Conservation (phyloP, 2,113 vertebrate genomes). For the Peromyscus polionotus region DNA sequence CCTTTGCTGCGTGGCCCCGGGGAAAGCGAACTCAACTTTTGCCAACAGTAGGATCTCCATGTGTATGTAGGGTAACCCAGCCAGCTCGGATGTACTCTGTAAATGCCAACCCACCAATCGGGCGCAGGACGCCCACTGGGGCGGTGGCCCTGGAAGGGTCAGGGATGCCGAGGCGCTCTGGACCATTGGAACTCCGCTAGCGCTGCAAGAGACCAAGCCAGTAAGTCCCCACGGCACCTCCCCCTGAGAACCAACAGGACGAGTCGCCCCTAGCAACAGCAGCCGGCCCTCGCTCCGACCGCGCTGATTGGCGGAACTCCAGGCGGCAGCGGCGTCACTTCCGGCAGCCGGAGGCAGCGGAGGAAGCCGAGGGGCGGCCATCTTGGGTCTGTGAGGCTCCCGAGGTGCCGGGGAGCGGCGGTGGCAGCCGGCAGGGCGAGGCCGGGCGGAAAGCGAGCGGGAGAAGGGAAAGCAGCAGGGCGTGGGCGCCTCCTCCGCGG, state of each 20-base stretch:
- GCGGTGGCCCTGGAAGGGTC: not conserved
- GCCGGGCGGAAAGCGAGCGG: conserved; percentile 49
- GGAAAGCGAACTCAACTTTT: not conserved
- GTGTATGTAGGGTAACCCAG: not conserved
- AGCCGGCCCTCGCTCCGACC: conserved; percentile 48
- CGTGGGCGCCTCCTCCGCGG: conserved; percentile 45
- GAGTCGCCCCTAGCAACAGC: conserved; percentile 90
- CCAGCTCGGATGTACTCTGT: not conserved
- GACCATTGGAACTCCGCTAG: not conserved
- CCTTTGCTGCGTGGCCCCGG: not conserved
- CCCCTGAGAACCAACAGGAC: not conserved
- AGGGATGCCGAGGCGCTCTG: accelerated
- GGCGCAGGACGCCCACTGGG: not conserved
- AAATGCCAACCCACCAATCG: not conserved
- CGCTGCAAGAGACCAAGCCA: not conserved
- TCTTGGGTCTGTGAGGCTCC: conserved; percentile 91
- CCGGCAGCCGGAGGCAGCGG: conserved; percentile 82
- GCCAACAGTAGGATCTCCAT: not conserved
- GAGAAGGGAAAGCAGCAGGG: conserved; percentile 14
- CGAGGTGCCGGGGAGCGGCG: conserved; percentile 72
- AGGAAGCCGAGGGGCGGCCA: conserved; percentile 92
- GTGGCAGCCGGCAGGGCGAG: conserved; percentile 63
- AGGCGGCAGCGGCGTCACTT: conserved; percentile 78
- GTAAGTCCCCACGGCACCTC: accelerated
- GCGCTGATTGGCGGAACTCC: conserved; percentile 73